These are phyloP conservation scores for Lissonota sp. DNA, from an alignment of 2,888 invertebrate genomes.

Conservation along the genomic window DNA sequence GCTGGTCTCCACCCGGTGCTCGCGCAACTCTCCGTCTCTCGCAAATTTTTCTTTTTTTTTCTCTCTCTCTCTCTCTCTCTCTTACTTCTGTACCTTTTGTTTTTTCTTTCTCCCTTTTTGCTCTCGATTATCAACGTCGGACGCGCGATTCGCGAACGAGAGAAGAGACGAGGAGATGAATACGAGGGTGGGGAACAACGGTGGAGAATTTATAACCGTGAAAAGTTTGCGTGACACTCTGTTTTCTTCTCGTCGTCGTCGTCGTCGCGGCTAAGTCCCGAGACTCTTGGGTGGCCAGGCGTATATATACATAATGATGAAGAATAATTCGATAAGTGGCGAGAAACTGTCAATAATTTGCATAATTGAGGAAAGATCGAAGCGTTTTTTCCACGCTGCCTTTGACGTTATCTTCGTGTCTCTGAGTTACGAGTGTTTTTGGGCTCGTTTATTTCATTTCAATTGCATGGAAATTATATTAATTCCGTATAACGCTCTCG, in stretches of 20 bases:
- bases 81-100: background rate
- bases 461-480: conserved; percentile 23
- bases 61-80: conserved; percentile 8
- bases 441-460: background rate
- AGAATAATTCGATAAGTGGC: too few relatives aligned
- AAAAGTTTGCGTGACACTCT: conserved; percentile 22
- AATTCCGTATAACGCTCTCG: conserved; percentile 12
- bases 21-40: too few relatives aligned
- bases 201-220: conserved; percentile 5
- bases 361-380: too few relatives aligned
- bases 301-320: too few relatives aligned
- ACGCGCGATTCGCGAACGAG: conserved; percentile 15
- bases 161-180: conserved; percentile 5
- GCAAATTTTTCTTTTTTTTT: too few relatives aligned
- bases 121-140: conserved; percentile 23
- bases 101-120: too few relatives aligned
- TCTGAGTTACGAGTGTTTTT: background rate
- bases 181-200: background rate
- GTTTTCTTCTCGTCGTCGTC: background rate
- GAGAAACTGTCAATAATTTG: too few relatives aligned
- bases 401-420: background rate
- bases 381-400: background rate
- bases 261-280: background rate
- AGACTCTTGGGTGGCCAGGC: too few relatives aligned
- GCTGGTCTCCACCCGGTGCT: background rate